Evolutionary conservation across 2,113 vertebrate genomes (phyloP), one percentile per base, ranked within the genome.

Genomic region (Channa maculata): DNA sequence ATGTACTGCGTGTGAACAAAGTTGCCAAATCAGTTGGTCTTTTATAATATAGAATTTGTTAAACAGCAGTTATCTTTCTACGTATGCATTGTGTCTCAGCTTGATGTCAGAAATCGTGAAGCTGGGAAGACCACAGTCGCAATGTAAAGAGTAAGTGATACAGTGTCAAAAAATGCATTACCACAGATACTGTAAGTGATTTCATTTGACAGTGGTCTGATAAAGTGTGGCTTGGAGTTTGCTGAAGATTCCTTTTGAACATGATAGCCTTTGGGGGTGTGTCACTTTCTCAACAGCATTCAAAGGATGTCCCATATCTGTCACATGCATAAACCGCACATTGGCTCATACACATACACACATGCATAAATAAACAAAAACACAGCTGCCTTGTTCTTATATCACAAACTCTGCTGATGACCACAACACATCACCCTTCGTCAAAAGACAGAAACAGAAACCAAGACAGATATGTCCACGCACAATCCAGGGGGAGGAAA

Each of bases 301-400:
- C 84, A 88, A 24, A 83, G 85, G 85, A 80, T 90, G 91, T 92
- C 90, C 90, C 91, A 93, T 79, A 93, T 93, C 90, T 94, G 92
- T 93, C 92, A 90, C 67, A 82, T 60, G 80, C 86, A 88, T 68
- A 76, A 84, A 89, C 88, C 36, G 41, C 77, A 81, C 59, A 45
- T 63, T 73, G 77, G 89, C 60, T 43, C 55, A 70, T 10, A 49
- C 41, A 62, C 61, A 51, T 41, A 75, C 60, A 70, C 53, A 78
- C 69, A 80, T 10, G 24, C 8, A 39, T 36, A 62, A 38, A 74
- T 53, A 57, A 69, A 69, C 53, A 67, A 64, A 12, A 89, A 87
- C 88, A 88, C 87, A 89, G 79, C 84, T 88, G 86, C 72, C 87
- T 74, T 65, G 36, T 76, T 73, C 82, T 66, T 71, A 83, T 77